Conservation (phyloP, 2,797 vertebrate genomes). For the Acomys russatus region DNA sequence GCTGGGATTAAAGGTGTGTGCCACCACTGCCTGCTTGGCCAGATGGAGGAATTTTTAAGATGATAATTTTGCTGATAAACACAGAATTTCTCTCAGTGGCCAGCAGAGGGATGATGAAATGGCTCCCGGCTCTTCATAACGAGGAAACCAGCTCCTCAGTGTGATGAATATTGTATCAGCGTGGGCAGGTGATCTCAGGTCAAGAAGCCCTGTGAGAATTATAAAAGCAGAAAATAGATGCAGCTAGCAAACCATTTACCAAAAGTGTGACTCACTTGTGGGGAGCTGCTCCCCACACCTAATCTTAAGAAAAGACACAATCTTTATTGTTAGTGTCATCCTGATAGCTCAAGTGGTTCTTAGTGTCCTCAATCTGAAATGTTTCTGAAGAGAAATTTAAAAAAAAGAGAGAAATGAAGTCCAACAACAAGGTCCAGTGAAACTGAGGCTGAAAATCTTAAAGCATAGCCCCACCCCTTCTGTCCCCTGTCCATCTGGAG, state of each 20-base stretch:
- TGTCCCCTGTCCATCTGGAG: not conserved
- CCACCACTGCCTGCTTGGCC: no score
- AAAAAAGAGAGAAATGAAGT: not conserved
- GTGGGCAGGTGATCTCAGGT: conserved; percentile 98
- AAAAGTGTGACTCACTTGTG: conserved; percentile 97
- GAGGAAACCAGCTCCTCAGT: conserved; percentile 97
- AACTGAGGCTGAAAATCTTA: not conserved
- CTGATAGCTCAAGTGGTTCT: not conserved
- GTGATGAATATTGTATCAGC: conserved; percentile 98
- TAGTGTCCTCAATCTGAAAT: not conserved
- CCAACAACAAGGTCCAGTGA: not conserved
- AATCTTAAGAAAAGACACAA: conserved; percentile 92
- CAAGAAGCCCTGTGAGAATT: conserved; percentile 98
- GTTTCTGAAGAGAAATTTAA: not conserved
- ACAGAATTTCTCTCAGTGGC: not conserved
- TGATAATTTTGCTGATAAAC: not conserved
- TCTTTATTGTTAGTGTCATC: not conserved
- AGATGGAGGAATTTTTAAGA: not conserved
- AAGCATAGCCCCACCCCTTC: not conserved
- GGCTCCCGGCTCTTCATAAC: conserved; percentile 87
- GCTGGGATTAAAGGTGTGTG: no score
- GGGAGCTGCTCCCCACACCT: conserved; percentile 96
- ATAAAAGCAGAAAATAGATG: conserved; percentile 97
- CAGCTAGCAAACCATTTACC: conserved; percentile 95
- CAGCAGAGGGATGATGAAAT: no score